Conservation (phyloP, 2,113 vertebrate genomes). For the Columba janthina region DNA sequence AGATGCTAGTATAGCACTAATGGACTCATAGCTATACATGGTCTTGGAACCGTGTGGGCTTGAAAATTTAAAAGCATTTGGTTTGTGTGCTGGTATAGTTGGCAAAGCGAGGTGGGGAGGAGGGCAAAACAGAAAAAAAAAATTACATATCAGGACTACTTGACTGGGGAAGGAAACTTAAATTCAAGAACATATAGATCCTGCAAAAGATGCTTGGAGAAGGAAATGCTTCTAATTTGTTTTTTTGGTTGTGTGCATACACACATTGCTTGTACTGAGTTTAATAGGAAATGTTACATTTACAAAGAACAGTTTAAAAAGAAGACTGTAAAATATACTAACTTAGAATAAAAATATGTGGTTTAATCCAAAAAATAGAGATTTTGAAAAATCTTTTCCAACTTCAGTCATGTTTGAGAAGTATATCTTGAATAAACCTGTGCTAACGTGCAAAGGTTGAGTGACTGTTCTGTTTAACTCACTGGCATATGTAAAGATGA, state of each 20-base stretch:
- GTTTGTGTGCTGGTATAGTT: fast-evolving
- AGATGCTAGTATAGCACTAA: background rate
- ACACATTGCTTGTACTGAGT: background rate
- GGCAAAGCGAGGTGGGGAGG: background rate
- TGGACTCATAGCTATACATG: background rate
- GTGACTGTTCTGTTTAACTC: background rate
- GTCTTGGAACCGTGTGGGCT: background rate
- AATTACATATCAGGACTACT: background rate
- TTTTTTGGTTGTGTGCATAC: background rate
- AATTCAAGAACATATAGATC: background rate
- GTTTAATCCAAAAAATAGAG: background rate
- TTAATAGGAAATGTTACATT: background rate
- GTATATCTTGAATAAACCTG: background rate
- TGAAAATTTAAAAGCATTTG: background rate
- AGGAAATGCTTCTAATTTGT: background rate
- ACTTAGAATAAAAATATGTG: background rate
- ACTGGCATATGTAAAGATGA: background rate
- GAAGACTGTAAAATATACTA: background rate
- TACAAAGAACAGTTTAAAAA: background rate
- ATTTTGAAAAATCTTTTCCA: background rate
- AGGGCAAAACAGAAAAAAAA: background rate
- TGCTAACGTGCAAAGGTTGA: background rate
- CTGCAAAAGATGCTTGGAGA: background rate
- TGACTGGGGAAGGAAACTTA: background rate
- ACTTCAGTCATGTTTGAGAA: background rate